A percentile compares a stretch with the other conserved stretches of the same genome.
Conservation (phyloP, 2,113 vertebrate species). For the Tetraodon nigroviridis region DNA sequence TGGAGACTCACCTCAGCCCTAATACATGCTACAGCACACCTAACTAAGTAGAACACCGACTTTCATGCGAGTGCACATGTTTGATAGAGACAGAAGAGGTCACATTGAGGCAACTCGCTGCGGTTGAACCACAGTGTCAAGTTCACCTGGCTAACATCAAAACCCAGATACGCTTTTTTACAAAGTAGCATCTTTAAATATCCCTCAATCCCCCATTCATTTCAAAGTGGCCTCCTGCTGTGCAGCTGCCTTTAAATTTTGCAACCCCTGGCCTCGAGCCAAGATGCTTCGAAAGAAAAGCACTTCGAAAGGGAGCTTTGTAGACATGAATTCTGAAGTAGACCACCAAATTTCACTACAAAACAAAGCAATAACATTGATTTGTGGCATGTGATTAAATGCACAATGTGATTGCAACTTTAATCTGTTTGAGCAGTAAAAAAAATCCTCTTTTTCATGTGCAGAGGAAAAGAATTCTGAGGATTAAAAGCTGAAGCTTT, state of each 20-base stretch:
- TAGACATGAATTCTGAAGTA: no score
- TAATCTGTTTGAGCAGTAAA: no score
- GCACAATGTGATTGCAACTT: no score
- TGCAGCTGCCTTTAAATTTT: slow-evolving; percentile 15
- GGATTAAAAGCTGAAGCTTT: no score
- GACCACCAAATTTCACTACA: no score
- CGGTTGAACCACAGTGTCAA: slow-evolving; percentile 46
- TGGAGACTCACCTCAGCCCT: slow-evolving; percentile 36
- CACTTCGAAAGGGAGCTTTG: background rate
- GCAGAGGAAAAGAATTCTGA: no score
- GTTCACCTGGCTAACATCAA: slow-evolving; percentile 27
- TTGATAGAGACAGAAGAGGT: slow-evolving; percentile 22
- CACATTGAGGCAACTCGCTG: background rate
- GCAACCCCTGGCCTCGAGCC: slow-evolving; percentile 18
- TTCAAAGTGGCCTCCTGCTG: slow-evolving; percentile 21
- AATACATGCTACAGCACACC: slow-evolving; percentile 17
- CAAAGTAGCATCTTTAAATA: slow-evolving; percentile 9
- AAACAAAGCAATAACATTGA: no score
- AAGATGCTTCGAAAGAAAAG: slow-evolving; percentile 12
- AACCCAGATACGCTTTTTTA: slow-evolving; percentile 17
- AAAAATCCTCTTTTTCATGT: no score
- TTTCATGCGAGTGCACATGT: background rate
- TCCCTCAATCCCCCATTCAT: slow-evolving; percentile 16
- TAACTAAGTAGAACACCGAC: no score
- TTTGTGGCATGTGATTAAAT: no score